Evolutionary conservation across 2,797 vertebrate species (phyloP).

Genomic region (Takifugu rubripes): DNA sequence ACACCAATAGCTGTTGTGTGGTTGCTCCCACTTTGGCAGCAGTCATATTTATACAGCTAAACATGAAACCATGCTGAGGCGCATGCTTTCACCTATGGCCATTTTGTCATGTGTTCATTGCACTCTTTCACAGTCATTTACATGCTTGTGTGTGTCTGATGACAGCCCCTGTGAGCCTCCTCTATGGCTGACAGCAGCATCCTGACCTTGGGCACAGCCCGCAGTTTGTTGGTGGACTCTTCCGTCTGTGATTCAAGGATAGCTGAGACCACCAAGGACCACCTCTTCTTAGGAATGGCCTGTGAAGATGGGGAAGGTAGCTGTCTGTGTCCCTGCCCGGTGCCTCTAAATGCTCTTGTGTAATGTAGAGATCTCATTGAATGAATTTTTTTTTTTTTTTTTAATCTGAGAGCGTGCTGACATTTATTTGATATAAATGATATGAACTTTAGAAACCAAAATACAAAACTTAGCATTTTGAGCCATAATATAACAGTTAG

Average conservation of each 20-base stretch:
- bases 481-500: too few species aligned
- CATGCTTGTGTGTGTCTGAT: neutral
- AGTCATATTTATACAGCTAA: too few species aligned
- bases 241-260: slow-evolving; percentile 89
- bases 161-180: slow-evolving; percentile 52
- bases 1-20: too few species aligned
- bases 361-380: neutral
- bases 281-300: slow-evolving; percentile 68
- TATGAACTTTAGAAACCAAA: too few species aligned
- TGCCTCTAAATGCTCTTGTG: neutral
- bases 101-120: slow-evolving; percentile 11
- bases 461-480: too few species aligned
- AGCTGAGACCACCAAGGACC: slow-evolving; percentile 85
- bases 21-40: too few species aligned
- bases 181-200: slow-evolving; percentile 88
- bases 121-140: neutral
- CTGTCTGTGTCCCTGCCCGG: neutral
- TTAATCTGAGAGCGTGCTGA: too few species aligned
- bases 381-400: neutral
- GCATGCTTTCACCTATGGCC: slow-evolving; percentile 31
- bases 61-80: too few species aligned
- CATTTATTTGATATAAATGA: too few species aligned
- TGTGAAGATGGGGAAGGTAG: slow-evolving; percentile 83
- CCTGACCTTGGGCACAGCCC: slow-evolving; percentile 74
- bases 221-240: slow-evolving; percentile 86